phyloP scores from a whole-genome alignment of 1,140 invertebrate species.

The Cyclargus thomasi region DNA sequence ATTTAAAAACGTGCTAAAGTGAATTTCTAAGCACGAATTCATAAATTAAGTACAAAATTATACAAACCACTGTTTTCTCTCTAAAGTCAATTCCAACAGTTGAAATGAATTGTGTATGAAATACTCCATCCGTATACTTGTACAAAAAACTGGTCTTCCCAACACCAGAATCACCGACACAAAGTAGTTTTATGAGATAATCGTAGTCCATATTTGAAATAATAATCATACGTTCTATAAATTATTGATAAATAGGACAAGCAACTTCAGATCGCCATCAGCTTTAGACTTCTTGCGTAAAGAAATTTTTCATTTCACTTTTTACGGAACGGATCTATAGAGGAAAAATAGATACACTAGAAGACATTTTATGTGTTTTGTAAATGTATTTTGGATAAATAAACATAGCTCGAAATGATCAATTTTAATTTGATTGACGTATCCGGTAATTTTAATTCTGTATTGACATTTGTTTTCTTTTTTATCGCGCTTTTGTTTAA shows the following conservation, averaged over 20 bases:
- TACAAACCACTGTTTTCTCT: slow-evolving; percentile 94
- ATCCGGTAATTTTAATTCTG: too few relatives aligned
- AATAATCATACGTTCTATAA: not conserved
- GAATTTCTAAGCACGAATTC: not conserved
- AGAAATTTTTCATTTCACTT: too few relatives aligned
- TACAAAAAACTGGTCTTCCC: slow-evolving; percentile 95
- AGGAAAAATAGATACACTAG: too few relatives aligned
- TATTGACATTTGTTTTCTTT: too few relatives aligned
- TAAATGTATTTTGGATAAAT: too few relatives aligned
- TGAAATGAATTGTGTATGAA: slow-evolving; percentile 94
- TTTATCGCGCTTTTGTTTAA: too few relatives aligned
- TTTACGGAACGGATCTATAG: too few relatives aligned
- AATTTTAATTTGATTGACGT: too few relatives aligned
- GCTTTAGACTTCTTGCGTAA: not conserved
- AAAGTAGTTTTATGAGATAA: slow-evolving; percentile 96
- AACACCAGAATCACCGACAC: slow-evolving; percentile 94
- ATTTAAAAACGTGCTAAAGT: too few relatives aligned
- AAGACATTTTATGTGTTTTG: too few relatives aligned
- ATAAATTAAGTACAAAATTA: not conserved
- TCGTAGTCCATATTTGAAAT: slow-evolving; percentile 88
- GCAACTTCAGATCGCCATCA: not conserved
- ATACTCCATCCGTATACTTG: slow-evolving; percentile 95
- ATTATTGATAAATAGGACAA: not conserved
- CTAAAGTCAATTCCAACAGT: slow-evolving; percentile 98
- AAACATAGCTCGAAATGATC: too few relatives aligned